Base-by-base conservation (phyloP, 2,888 invertebrate genomes). In the Drosophila monieri region DNA sequence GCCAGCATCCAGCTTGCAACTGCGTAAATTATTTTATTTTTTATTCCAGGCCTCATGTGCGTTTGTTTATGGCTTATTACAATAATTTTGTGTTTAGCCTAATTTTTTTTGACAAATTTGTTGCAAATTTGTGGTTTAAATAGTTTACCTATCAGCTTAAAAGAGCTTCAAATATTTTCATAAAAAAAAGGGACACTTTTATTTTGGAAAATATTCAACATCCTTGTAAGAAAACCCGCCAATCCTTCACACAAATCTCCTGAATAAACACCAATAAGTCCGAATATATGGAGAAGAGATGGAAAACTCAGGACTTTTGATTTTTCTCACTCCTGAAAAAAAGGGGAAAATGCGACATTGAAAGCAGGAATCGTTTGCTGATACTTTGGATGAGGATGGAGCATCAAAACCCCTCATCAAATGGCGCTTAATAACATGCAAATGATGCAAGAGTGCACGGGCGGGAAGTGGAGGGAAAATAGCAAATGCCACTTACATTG, bases 381-480 rank as follows among this genome's bases (percentile, higher is more conserved):
- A 37, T 56, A 66, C 55, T 55, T 49, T 55, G n/a, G n/a, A n/a
- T n/a, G n/a, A n/a, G n/a, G n/a, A n/a, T n/a, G n/a, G n/a, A n/a
- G n/a, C 9, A 3, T 10, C 21, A 23, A 23, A 23, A 4, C 6
- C 49, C 48, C 44, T 14, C 37, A 49, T 41, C 47, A 69, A 70
- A 69, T 41, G 59, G 15, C 47, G 69, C 74, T 74, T 79, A 83
- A 83, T 83, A 83, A 81, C 77, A 85, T 83, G 83, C 79, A 83
- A 83, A 83, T 83, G 78, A 81, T 83, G 83, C 74, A 78, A 69
- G 85, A 85, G 77, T 77, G 72, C 73, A 51, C 12, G 44, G 53
- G 53, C 21, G 46, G 68, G 59, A 69, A 25, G 27, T 30, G 57
- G 54, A 43, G 47, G 49, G 44, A 48, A 70, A 67, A 53, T 65